Base-by-base conservation (phyloP, 2,113 vertebrate genomes). In the Marmota flaviventris region DNA sequence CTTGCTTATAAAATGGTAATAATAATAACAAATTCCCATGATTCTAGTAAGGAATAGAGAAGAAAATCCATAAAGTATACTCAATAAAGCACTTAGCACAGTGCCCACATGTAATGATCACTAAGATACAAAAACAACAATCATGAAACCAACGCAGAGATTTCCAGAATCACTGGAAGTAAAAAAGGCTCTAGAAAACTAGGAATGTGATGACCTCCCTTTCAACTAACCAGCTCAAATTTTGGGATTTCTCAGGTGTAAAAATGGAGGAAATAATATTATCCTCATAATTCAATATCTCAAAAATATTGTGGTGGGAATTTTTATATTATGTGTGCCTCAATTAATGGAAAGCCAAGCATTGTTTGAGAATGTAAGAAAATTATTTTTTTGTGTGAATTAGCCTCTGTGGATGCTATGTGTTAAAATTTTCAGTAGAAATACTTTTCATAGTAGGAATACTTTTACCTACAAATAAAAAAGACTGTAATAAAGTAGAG, bases 401-500 rank as follows among this genome's bases (percentile, higher is more conserved):
- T 48, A 82, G 42, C 85, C 89, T 76, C 94, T 75, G 45, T 72
- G 61, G 63, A 83, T 93, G 63, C 78, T 93, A 89, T 89, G 42
- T 83, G 81, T 85, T 73, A 83, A 91, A 97, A 1, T 79, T 76
- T 96, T 63, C 83, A 83, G 63, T 82, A 97, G 96, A 97, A 97
- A 95, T 96, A 94, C 90, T 96, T 98, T 97, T 98, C 98, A n/a
- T 76, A 89, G 67, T 61, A 97, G 96, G 97, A 98, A 97, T 95
- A 97, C 87, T 97, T 98, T 97, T 97, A 98, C 73, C 93, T 95
- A 53, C 82, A 96, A 97, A 97, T 95, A 82, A 63, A 96, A 98
- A 97, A 97, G 92, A 97, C 96, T 88, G 83, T 96, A 97, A 94
- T 70, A 95, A 85, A 94, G 97, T 91, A 86, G 72, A 56, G 8